Base-by-base conservation (phyloP, 2,113 vertebrate species). In the Callipepla californica region DNA sequence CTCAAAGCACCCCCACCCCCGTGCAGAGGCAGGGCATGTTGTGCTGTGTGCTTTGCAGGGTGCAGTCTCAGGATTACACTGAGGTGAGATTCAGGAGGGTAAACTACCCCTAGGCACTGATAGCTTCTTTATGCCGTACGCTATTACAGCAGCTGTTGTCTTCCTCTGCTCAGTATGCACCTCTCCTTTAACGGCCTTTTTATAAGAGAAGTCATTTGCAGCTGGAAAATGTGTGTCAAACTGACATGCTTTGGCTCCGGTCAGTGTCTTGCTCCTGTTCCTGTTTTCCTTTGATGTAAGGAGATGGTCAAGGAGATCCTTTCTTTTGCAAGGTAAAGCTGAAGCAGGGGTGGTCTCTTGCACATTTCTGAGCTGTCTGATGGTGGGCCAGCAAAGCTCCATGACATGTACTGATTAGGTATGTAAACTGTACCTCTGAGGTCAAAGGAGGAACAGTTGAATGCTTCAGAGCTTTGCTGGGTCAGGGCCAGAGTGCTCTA, bases 381-480 rank as follows among this genome's bases (percentile, higher is more conserved):
- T 74, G 9, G 1, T 0, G 4, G 85, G 44, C 82, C 67, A 93
- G 82, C 58, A 38, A 58, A 94, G 38, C 72, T 81, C 65, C 32
- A 20, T 80, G 90, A 59, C 73, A 32, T 20, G 55, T 47, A 4
- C 65, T 77, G 36, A 48, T 55, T 70, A 25, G 47, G 36, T 79
- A 78, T 83, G 85, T 70, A 85, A 95, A 85, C 69, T 55, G 85
- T 17, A 47, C 47, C 47, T 36, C 48, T 80, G 57, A 78, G 90
- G 38, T 36, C 1, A 0, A 38, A 72, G 69, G 38, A 62, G 45
- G 44, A 72, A 38, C 18, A 59, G 34, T 13, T 86, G 65, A 57
- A 79, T 65, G 72, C 47, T 74, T 61, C 75, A 86, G 34, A 85
- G 76, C 57, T 94, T 94, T 92, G 57, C 85, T 95, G 79, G 77